Evolutionary conservation across 1,140 invertebrate genomes (phyloP).

Genomic region (Coboldia fuscipes): DNA sequence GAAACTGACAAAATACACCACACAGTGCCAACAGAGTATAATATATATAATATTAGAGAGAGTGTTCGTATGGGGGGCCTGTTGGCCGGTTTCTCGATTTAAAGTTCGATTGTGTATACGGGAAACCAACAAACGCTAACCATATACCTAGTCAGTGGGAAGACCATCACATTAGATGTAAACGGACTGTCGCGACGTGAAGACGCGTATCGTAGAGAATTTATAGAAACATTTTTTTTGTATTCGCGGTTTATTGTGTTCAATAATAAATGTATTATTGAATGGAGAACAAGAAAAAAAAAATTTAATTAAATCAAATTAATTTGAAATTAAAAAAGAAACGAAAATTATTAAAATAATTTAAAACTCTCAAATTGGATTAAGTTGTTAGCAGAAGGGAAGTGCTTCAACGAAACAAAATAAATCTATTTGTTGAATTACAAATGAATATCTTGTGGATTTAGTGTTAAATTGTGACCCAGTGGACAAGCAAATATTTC

Average conservation of each 20-base stretch:
- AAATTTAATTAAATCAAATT: not conserved
- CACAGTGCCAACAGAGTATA: no score
- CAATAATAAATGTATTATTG: slow-evolving; percentile 1
- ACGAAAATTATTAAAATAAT: not conserved
- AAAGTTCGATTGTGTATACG: no score
- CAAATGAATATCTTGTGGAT: no score
- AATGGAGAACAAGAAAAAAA: not conserved
- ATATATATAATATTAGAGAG: no score
- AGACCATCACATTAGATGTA: slow-evolving; percentile 14
- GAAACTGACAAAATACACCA: no score
- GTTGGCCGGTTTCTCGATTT: slow-evolving; percentile 1
- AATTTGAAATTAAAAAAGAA: not conserved
- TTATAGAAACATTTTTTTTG: not conserved
- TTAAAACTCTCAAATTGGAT: slow-evolving; percentile 3
- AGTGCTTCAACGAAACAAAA: not conserved
- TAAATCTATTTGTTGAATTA: no score
- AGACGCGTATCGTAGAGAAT: slow-evolving; percentile 7
- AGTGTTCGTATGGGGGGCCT: slow-evolving; percentile 1
- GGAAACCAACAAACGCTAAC: no score
- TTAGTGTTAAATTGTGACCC: no score
- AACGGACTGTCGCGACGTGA: slow-evolving; percentile 15
- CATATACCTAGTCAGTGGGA: slow-evolving; percentile 1
- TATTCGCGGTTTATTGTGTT: slow-evolving; percentile 1
- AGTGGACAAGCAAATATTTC: no score
- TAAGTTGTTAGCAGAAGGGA: not conserved